A percentile compares a stretch with the other conserved stretches of the same genome.
Conservation (phyloP, 2,113 vertebrate species). For the Ascaphus truei region DNA sequence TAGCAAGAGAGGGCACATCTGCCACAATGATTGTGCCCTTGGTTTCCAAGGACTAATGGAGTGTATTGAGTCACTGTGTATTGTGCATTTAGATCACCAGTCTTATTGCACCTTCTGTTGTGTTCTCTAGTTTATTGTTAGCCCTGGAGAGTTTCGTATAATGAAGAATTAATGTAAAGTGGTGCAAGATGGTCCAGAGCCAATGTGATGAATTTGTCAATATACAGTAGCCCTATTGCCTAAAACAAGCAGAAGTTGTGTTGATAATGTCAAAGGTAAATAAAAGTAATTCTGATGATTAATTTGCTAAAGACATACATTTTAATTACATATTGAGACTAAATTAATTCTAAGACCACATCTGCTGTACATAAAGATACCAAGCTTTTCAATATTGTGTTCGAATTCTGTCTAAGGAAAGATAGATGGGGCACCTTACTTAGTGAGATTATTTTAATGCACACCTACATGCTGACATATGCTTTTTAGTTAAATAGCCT, state of each 20-base stretch:
- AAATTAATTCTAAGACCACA: too few species aligned
- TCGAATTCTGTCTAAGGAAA: neutral
- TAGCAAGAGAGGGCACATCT: constrained; percentile 56
- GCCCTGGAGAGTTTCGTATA: constrained; percentile 50
- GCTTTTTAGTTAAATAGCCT: too few species aligned
- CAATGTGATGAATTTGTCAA: neutral
- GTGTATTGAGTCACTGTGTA: constrained; percentile 21
- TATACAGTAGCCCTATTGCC: neutral
- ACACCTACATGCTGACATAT: too few species aligned
- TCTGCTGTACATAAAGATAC: neutral
- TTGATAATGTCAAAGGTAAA: neutral
- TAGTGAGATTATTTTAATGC: too few species aligned
- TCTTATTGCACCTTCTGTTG: constrained; percentile 50
- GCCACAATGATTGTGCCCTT: constrained; percentile 35
- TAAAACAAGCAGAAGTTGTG: neutral
- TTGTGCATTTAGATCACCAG: constrained; percentile 40
- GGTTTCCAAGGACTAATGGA: constrained; percentile 50
- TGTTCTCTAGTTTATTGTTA: constrained; percentile 38
- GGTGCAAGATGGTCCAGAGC: constrained; percentile 47
- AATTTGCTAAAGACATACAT: too few species aligned
- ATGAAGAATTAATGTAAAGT: constrained; percentile 54
- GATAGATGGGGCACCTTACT: too few species aligned
- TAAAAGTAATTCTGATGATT: too few species aligned
- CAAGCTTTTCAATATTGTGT: neutral
- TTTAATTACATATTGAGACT: too few species aligned